Evolutionary conservation across 2,113 vertebrate genomes (phyloP).

Genomic region (Xiphophorus maculatus): DNA sequence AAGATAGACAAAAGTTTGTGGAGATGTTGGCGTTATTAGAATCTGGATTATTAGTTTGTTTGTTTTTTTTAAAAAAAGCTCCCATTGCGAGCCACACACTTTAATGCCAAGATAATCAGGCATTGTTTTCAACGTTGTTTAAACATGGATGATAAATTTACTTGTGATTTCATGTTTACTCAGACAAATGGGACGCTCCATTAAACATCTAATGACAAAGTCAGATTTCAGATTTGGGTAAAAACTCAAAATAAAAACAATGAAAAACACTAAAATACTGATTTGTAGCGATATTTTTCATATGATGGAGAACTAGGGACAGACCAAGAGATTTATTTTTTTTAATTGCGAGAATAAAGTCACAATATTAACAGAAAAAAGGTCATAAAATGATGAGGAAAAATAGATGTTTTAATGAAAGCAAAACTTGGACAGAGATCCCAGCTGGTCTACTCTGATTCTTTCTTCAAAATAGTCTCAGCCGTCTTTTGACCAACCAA

Average conservation of each 20-base stretch:
- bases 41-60: constrained; percentile 19
- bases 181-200: background rate
- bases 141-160: background rate
- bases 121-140: background rate
- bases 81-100: background rate
- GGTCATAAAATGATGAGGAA: too few species aligned
- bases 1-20: constrained; percentile 37
- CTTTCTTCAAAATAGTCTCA: too few species aligned
- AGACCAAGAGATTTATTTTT: too few species aligned
- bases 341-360: too few species aligned
- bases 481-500: too few species aligned
- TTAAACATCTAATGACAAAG: background rate
- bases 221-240: too few species aligned
- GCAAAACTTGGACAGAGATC: too few species aligned
- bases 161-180: background rate
- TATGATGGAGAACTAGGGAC: too few species aligned
- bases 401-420: too few species aligned
- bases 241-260: background rate
- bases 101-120: background rate
- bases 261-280: background rate
- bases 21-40: constrained; percentile 8
- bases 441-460: too few species aligned
- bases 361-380: too few species aligned
- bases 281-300: too few species aligned
- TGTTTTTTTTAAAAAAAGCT: background rate